phyloP scores from a whole-genome alignment of 2,797 vertebrate genomes.

The Odontamblyopus lacepedii region DNA sequence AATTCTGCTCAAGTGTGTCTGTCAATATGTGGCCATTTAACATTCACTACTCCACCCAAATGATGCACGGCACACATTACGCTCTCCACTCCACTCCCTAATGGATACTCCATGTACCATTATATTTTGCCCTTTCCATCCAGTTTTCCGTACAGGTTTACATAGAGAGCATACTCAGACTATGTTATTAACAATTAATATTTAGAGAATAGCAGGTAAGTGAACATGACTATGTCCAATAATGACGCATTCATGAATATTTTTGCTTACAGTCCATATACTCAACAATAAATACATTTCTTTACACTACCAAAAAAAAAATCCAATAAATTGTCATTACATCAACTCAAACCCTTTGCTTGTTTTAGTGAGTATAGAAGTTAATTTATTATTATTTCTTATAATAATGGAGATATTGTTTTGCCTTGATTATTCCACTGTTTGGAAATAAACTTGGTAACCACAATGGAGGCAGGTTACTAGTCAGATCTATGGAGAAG shows the following conservation, averaged over 20 bases:
- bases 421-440: too few species aligned
- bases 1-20: conserved; percentile 60
- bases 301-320: not conserved
- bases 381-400: too few species aligned
- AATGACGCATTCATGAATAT: not conserved
- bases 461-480: too few species aligned
- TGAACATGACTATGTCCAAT: not conserved
- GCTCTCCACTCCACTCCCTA: conserved; percentile 64
- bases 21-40: conserved; percentile 75
- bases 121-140: conserved; percentile 59
- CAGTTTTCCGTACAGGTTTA: conserved; percentile 38
- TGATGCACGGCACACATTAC: conserved; percentile 67
- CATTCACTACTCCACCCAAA: conserved; percentile 62
- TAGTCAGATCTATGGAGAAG: too few species aligned
- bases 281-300: not conserved
- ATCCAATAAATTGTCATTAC: too few species aligned
- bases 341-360: too few species aligned
- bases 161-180: not conserved
- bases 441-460: too few species aligned
- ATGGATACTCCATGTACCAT: conserved; percentile 67
- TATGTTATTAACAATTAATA: not conserved
- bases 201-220: not conserved
- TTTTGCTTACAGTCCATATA: not conserved
- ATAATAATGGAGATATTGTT: too few species aligned
- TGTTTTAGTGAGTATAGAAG: too few species aligned